A percentile compares a stretch with the other conserved stretches of the same genome.
phyloP scores from a whole-genome alignment of 2,888 invertebrate species.

The Trissonchulus latispiculum region DNA sequence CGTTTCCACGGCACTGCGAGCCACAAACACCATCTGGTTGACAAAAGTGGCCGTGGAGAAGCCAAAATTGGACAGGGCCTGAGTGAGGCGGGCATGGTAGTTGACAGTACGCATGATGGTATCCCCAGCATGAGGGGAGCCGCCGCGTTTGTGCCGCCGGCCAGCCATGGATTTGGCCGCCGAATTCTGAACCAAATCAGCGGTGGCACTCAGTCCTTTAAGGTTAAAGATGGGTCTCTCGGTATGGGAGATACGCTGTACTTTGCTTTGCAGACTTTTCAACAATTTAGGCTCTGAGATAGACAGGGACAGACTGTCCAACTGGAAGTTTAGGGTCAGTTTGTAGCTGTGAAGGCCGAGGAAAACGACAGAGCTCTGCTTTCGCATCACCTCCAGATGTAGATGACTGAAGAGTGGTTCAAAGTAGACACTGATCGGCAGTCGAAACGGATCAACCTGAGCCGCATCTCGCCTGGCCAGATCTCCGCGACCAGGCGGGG shows the following conservation, averaged over 20 bases:
- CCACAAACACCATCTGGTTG: conserved; percentile 17
- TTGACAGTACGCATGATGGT: not conserved
- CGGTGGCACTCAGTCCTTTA: not conserved
- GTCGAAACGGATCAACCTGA: not conserved
- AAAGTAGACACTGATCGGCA: conserved; percentile 10
- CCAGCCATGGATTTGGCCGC: not conserved
- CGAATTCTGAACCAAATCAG: conserved; percentile 1
- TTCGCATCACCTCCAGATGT: not conserved
- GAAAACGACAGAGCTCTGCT: not conserved
- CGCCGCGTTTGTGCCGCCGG: not conserved
- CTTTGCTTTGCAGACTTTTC: not conserved
- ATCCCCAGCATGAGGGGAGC: not conserved
- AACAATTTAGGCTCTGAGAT: not conserved
- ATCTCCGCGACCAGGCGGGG: not conserved
- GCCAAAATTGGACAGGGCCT: not conserved
- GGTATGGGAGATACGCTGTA: conserved; percentile 14
- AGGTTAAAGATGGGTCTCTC: conserved; percentile 11
- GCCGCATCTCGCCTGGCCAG: not conserved
- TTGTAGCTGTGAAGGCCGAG: not conserved
- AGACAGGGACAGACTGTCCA: not conserved
- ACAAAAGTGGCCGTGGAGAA: conserved; percentile 17
- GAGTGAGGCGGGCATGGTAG: not conserved
- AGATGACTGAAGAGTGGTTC: conserved; percentile 2
- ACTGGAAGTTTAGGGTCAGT: not conserved
- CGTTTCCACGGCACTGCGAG: conserved; percentile 5